Evolutionary conservation across 30 jellyfish, hydroid and myxozoan genomes (phyloP), one percentile per base, ranked within the genome.

Genomic region (Rhopilema esculentum): DNA sequence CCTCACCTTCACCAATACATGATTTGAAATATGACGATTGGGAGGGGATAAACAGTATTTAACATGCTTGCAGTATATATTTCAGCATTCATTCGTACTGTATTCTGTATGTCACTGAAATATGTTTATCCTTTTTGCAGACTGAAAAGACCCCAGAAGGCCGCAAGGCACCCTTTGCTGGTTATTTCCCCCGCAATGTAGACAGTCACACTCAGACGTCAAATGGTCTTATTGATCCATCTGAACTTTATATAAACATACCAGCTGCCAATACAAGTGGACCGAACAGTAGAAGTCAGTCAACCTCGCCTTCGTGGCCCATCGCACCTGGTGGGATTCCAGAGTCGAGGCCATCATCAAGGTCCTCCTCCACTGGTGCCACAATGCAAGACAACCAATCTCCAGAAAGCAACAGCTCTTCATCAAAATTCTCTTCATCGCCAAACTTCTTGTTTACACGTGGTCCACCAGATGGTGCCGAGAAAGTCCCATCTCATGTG

Each of bases 381-480:
- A 75, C 86, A 63, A 81, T 40, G 20, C 96, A 79, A 29, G 96
- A 88, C 21, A 70, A 74, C 48, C 88, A 71, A 8, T 94, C 98
- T 8, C 97, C 97, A 1, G 98, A 94, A 25, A 80, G 85, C 19
- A 69, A 89, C 22, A 65, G 80, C 25, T 79, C 84, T 52, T 75
- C 87, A 1, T 71, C 97, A 1, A 95, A 95, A 79, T 89, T 90
- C 84, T 96, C 99, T 1, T 94, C 98, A 28, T 95, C 99, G 20
- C 99, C 99, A 62, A 95, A 95, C 48, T 95, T 95, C 75, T 84
- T 91, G 97, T 95, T 95, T 82, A 86, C 99, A 22, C 90, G 99
- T 57, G 99, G 99, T 40, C 99, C 99, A 12, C 99, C 99, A 1
- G 99, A 95, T 85, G 99, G 99, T 16, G 99, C 99, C 21, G 99